Base-by-base conservation (phyloP, 2,113 vertebrate genomes). In the Sebastes fasciatus region DNA sequence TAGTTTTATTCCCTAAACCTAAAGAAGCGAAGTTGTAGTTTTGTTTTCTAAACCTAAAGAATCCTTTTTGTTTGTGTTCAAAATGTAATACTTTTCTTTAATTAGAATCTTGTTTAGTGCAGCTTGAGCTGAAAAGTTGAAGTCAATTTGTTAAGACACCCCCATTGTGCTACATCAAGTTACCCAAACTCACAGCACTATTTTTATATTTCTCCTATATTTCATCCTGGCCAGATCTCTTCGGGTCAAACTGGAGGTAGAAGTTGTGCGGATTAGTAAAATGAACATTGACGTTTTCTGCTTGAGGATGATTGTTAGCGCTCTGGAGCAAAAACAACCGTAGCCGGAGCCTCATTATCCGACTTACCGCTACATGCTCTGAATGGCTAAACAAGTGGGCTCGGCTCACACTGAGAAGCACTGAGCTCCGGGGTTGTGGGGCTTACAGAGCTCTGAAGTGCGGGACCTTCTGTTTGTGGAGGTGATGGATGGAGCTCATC, bases 401-500 rank as follows among this genome's bases (percentile, higher is more conserved):
- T 45, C 2, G n/a, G 66, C 72, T 83, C 26, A 4, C 0, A 63
- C 75, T 46, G 81, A 72, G 62, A 12, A 4, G 55, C 68, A 16
- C 87, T 84, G 72, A 74, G 80, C 83, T 89, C 79, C 14, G 84
- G 51, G 34, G 82, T 49, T 84, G 71, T n/a, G 70, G 68, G 79
- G 48, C 79, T 83, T 43, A 69, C 2, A 55, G 77, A 78, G 84
- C 77, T 64, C 79, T 65, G 86, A 76, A 80, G 89, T 58, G 87
- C 79, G 42, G 48, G 66, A 84, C 86, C 90, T 84, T 74, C 75
- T 73, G 91, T 84, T 83, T 86, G 79, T 79, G 40, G 63, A 57
- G 64, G 67, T 89, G 90, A 93, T 92, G 89, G 92, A 92, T 92
- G 89, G 90, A 82, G 90, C 84, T 91, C 85, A 88, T 93, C 83